phyloP scores from a whole-genome alignment of 2,113 vertebrate genomes.

The Pollachius pollachius region DNA sequence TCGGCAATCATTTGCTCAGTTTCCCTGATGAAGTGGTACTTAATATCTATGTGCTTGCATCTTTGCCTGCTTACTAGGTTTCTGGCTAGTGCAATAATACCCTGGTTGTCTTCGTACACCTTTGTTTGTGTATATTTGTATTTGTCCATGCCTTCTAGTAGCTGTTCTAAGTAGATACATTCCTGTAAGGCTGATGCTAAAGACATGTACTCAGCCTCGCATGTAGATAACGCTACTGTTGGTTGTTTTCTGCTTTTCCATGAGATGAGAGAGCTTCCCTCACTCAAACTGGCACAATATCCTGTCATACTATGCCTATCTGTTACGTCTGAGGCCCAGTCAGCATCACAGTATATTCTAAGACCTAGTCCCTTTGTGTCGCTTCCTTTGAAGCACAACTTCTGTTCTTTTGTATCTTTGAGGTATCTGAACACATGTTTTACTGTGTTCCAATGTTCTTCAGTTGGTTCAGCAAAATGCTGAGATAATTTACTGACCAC shows the following conservation, averaged over 20 bases:
- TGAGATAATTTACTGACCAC: no score
- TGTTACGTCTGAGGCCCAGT: background rate
- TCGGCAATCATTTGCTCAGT: no score
- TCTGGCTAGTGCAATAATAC: conserved; percentile 2
- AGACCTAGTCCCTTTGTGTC: background rate
- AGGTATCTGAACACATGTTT: no score
- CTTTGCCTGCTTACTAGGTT: background rate
- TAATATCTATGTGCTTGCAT: no score
- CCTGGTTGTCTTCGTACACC: conserved; percentile 1
- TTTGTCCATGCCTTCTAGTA: conserved; percentile 1
- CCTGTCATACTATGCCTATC: no score
- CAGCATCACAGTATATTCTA: background rate
- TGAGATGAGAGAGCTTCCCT: no score
- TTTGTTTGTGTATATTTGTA: conserved; percentile 3
- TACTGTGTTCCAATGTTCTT: no score
- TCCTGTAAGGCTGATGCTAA: background rate
- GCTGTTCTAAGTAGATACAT: conserved; percentile 1
- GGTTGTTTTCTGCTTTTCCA: no score
- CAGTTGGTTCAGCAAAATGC: no score
- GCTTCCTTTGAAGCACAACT: background rate
- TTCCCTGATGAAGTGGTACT: no score
- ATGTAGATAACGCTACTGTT: background rate
- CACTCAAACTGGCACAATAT: no score
- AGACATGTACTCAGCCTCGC: background rate
- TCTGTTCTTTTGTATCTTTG: background rate